Evolutionary conservation across 2,888 invertebrate genomes (phyloP).

Genomic region (Leptarthrus brevirostris): DNA sequence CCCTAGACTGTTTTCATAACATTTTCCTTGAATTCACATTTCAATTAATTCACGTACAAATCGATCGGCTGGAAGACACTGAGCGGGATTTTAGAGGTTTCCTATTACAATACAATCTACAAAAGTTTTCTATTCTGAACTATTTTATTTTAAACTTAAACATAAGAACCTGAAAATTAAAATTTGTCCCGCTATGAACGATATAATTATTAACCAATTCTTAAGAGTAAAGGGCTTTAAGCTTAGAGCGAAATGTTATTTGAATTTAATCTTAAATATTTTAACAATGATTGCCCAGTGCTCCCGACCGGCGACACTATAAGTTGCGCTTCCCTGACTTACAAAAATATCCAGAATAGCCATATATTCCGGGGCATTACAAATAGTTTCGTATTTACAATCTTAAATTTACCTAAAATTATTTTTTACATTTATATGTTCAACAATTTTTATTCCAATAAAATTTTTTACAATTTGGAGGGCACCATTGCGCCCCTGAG

Average conservation of each 20-base stretch:
- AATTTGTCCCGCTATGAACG: background rate
- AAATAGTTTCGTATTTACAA: slow-evolving; percentile 41
- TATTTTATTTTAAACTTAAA: background rate
- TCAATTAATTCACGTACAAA: background rate
- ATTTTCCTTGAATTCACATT: background rate
- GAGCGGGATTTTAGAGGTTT: background rate
- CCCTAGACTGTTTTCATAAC: too few relatives aligned
- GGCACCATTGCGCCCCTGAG: background rate
- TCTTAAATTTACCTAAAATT: slow-evolving; percentile 23
- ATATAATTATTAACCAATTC: background rate
- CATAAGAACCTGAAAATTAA: background rate
- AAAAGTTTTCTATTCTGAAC: background rate
- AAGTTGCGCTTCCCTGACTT: slow-evolving; percentile 3
- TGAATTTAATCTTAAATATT: background rate
- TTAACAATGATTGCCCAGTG: background rate
- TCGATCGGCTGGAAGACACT: background rate
- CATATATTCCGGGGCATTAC: slow-evolving; percentile 27
- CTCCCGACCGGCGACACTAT: background rate
- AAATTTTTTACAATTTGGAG: slow-evolving; percentile 34
- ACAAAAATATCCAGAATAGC: slow-evolving; percentile 41
- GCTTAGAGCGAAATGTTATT: background rate
- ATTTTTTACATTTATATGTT: slow-evolving; percentile 26
- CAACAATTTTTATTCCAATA: slow-evolving; percentile 27
- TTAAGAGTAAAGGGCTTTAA: background rate
- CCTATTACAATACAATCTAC: too few relatives aligned